Evolutionary conservation across 2,797 vertebrate species (phyloP).

Genomic region (Dromococcyx pavoninus): DNA sequence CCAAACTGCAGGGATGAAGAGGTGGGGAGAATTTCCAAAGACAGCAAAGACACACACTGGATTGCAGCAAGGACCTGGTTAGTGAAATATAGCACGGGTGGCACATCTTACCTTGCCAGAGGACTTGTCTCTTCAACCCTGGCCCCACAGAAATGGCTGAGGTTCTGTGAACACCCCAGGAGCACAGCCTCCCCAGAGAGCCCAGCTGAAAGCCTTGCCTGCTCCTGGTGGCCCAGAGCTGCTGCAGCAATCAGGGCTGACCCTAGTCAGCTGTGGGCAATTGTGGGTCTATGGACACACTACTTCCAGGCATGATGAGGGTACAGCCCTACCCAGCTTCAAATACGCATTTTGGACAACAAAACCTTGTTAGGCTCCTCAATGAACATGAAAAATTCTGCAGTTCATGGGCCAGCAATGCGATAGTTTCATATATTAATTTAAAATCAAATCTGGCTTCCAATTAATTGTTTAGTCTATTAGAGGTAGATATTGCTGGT

Average conservation of each 20-base stretch:
- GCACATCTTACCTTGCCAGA: background rate
- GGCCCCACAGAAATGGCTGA: accelerated
- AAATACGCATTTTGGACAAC: background rate
- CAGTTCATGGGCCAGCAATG: background rate
- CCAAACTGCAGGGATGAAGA: background rate
- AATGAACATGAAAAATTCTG: background rate
- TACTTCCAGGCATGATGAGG: background rate
- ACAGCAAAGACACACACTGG: accelerated
- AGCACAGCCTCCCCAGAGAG: background rate
- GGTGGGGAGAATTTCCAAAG: background rate
- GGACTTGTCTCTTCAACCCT: background rate
- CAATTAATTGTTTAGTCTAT: background rate
- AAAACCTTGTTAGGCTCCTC: background rate
- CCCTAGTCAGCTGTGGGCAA: background rate
- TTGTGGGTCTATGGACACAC: background rate
- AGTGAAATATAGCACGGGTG: background rate
- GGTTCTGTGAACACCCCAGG: background rate
- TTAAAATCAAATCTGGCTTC: background rate
- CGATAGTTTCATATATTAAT: background rate
- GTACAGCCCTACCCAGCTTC: accelerated
- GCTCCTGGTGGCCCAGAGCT: background rate
- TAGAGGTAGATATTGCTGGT: background rate
- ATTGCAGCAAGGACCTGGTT: background rate
- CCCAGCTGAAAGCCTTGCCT: background rate
- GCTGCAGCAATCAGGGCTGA: background rate